Percentiles rank a stretch among this genome's conserved stretches.
phyloP scores from a whole-genome alignment of 2,888 invertebrate species.

The Ceriagrion tenellum region DNA sequence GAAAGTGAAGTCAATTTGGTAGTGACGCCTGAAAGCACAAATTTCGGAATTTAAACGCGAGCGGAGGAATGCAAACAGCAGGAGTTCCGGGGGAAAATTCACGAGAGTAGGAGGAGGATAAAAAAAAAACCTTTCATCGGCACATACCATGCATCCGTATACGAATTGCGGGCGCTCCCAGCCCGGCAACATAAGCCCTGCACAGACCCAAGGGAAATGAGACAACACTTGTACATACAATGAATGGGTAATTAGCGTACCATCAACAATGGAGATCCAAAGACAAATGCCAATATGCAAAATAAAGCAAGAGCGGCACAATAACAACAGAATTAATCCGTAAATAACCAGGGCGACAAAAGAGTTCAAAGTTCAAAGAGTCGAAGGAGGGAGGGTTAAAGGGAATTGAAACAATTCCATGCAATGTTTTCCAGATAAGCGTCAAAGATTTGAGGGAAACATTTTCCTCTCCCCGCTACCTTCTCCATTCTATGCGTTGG shows the following conservation, averaged over 20 bases:
- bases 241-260: neutral
- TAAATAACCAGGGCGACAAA: neutral
- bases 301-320: conserved; percentile 11
- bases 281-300: conserved; percentile 21
- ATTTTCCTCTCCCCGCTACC: neutral
- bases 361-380: neutral
- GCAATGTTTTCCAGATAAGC: neutral
- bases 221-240: neutral
- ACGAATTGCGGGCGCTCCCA: neutral
- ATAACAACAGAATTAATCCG: neutral
- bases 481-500: neutral
- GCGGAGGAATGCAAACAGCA: neutral
- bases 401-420: neutral
- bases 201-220: neutral
- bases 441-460: neutral
- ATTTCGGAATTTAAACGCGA: neutral
- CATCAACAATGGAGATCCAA: neutral
- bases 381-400: neutral
- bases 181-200: neutral
- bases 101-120: neutral
- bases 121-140: neutral
- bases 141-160: neutral
- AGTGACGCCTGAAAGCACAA: neutral
- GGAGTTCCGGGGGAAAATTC: neutral
- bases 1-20: neutral